These are phyloP conservation scores for Ranitomeya variabilis DNA, from an alignment of 2,113 vertebrate species.

Conservation along the genomic window DNA sequence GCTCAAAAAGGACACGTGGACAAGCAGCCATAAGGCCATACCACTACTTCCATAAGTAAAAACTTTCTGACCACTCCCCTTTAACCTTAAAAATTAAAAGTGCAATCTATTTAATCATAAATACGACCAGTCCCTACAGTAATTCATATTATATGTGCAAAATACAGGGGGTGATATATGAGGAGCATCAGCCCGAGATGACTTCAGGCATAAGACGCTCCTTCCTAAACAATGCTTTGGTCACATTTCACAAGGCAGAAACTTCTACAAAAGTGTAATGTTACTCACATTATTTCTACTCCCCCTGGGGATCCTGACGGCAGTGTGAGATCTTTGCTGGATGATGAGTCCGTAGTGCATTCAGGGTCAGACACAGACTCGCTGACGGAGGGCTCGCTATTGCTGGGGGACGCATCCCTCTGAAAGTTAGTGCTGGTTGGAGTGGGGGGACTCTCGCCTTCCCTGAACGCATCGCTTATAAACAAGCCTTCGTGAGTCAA, in stretches of 20 bases:
- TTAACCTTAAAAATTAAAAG: too few relatives aligned
- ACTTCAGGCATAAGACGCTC: background rate
- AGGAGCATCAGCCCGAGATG: background rate
- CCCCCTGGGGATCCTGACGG: slow-evolving; percentile 71
- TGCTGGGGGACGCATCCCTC: slow-evolving; percentile 69
- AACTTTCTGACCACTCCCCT: too few relatives aligned
- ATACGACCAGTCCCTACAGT: background rate
- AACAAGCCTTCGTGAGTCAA: slow-evolving; percentile 95
- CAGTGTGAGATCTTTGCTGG: slow-evolving; percentile 80
- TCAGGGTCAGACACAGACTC: slow-evolving; percentile 80
- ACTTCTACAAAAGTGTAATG: slow-evolving; percentile 16
- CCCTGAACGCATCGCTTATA: slow-evolving; percentile 88
- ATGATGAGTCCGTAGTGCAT: slow-evolving; percentile 78
- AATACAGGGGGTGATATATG: background rate
- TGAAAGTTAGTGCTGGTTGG: slow-evolving; percentile 69
- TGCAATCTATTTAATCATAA: too few relatives aligned
- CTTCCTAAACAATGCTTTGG: background rate
- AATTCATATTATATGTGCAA: background rate
- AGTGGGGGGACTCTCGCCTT: slow-evolving; percentile 70
- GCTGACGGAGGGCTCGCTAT: slow-evolving; percentile 72
- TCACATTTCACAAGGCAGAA: background rate
- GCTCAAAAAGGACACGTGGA: too few relatives aligned
- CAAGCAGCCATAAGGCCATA: too few relatives aligned
- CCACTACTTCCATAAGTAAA: too few relatives aligned
- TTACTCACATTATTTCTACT: slow-evolving; percentile 77